phyloP scores from a whole-genome alignment of 2,797 vertebrate genomes.

The Helarctos malayanus region DNA sequence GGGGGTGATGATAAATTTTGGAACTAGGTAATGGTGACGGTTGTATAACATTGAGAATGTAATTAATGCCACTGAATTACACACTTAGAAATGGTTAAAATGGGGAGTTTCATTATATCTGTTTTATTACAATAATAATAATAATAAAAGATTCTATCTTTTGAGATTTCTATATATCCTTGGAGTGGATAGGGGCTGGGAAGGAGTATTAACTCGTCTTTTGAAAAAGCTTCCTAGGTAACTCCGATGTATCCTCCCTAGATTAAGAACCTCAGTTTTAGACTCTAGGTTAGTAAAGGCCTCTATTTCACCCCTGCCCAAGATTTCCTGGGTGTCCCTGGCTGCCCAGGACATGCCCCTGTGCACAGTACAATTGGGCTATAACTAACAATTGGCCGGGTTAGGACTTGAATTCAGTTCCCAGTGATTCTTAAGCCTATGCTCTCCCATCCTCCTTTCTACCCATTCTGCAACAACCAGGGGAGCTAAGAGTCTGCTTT shows the following conservation, averaged over 20 bases:
- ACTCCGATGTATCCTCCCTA: neutral
- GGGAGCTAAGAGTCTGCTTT: neutral
- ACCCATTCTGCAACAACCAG: neutral
- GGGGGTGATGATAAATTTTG: neutral
- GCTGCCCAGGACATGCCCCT: neutral
- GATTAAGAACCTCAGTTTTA: conserved; percentile 21
- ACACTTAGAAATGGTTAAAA: neutral
- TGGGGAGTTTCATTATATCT: neutral
- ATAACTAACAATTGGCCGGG: neutral
- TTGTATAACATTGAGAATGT: neutral
- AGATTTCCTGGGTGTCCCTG: neutral
- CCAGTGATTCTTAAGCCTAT: neutral
- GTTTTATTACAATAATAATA: neutral
- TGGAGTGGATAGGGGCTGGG: neutral
- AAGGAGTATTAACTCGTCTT: neutral
- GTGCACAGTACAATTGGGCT: neutral
- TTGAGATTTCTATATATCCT: neutral
- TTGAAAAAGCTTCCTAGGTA: neutral
- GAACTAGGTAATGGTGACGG: neutral
- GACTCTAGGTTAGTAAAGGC: neutral
- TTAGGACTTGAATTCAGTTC: neutral
- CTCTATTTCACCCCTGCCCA: neutral
- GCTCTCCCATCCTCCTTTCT: neutral
- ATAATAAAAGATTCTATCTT: neutral
- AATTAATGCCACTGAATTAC: conserved; percentile 13